Evolutionary conservation across 2,888 invertebrate genomes (phyloP).

Genomic region (Asteroscopus sphinx): DNA sequence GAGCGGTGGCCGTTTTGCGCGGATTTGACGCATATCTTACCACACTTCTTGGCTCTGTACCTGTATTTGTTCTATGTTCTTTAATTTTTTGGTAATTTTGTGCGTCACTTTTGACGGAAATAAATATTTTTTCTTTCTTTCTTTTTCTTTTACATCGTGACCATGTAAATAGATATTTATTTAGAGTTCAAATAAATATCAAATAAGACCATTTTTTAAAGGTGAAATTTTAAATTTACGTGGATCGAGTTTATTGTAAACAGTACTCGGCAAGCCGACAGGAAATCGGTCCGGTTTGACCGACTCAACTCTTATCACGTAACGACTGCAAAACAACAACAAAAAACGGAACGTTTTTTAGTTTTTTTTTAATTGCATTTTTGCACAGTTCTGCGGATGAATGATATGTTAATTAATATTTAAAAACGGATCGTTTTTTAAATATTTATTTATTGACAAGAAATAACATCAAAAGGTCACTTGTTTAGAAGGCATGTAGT

Average conservation of each 20-base stretch:
- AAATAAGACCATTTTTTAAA: slow-evolving; percentile 35
- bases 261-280: slow-evolving; percentile 40
- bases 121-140: too few species aligned
- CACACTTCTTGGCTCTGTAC: too few species aligned
- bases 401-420: slow-evolving; percentile 30
- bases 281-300: slow-evolving; percentile 76
- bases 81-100: too few species aligned
- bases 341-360: slow-evolving; percentile 7
- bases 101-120: too few species aligned
- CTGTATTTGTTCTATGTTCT: too few species aligned
- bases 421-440: slow-evolving; percentile 4
- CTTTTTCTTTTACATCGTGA: too few species aligned
- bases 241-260: slow-evolving; percentile 56
- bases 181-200: slow-evolving; percentile 34
- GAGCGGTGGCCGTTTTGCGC: too few species aligned
- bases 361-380: neutral
- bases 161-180: slow-evolving; percentile 25
- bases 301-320: slow-evolving; percentile 55
- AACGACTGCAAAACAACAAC: slow-evolving; percentile 59
- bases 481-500: slow-evolving; percentile 5
- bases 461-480: slow-evolving; percentile 27
- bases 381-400: slow-evolving; percentile 10
- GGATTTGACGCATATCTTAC: too few species aligned
- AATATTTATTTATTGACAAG: slow-evolving; percentile 21
- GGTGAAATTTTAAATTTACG: slow-evolving; percentile 52